A percentile compares a stretch with the other conserved stretches of the same genome.
These are phyloP conservation scores for Hypocryptadius cinnamomeus DNA, from an alignment of 2,113 vertebrate genomes.

Conservation along the genomic window DNA sequence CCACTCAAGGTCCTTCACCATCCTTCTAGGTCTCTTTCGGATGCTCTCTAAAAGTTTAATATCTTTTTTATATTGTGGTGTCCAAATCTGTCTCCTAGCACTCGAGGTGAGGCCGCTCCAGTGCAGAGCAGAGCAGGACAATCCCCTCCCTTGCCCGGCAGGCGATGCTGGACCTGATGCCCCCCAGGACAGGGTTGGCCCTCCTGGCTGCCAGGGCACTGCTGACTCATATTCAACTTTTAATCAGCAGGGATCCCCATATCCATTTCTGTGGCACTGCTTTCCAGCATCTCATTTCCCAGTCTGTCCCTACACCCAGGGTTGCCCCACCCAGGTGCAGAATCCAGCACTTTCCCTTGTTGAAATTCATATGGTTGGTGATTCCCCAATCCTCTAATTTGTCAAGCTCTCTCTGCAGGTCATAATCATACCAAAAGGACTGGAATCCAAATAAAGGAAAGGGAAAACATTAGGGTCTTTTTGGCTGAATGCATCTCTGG, in stretches of 20 bases:
- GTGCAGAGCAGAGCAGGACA: fast-evolving
- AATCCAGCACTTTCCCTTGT: background rate
- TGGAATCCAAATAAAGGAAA: background rate
- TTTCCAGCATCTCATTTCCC: background rate
- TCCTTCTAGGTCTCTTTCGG: background rate
- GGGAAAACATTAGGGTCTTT: background rate
- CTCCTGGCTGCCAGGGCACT: background rate
- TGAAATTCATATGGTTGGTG: background rate
- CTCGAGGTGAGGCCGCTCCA: fast-evolving
- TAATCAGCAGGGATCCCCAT: too few species aligned
- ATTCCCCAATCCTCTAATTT: background rate
- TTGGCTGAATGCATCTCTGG: background rate
- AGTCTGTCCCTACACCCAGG: fast-evolving
- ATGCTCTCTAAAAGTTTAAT: background rate
- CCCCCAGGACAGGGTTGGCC: fast-evolving
- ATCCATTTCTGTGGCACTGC: background rate
- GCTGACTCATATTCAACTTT: fast-evolving
- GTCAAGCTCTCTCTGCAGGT: background rate
- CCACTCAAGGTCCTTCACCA: background rate
- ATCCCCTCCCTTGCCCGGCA: background rate
- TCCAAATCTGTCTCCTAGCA: background rate
- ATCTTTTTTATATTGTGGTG: background rate
- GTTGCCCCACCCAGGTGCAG: fast-evolving
- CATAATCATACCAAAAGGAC: background rate
- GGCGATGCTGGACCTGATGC: fast-evolving